These are phyloP conservation scores for Phaedon cochleariae DNA, from an alignment of 2,888 invertebrate genomes.

Conservation along the genomic window DNA sequence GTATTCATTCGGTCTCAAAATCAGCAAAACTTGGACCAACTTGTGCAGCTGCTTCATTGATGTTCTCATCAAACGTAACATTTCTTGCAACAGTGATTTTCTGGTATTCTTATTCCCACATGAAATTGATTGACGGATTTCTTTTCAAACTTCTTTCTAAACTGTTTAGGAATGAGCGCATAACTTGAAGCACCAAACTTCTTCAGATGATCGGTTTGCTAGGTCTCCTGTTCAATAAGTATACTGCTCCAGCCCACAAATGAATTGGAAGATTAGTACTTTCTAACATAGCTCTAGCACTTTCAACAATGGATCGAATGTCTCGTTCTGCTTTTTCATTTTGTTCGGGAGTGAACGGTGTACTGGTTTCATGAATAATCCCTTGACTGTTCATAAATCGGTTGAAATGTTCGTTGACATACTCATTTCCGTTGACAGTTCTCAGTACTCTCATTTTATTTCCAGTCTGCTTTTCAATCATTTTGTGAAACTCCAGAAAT, in stretches of 20 bases:
- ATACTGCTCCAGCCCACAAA: conserved; percentile 54
- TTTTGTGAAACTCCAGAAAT: conserved; percentile 6
- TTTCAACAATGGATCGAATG: conserved; percentile 52
- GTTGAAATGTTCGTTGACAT: conserved; percentile 40
- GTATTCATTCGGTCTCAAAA: too few relatives aligned
- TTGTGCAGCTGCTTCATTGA: conserved; percentile 30
- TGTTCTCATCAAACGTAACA: conserved; percentile 26
- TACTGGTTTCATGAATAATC: too few relatives aligned
- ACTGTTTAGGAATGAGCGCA: background rate
- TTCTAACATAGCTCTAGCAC: conserved; percentile 49
- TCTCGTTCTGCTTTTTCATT: conserved; percentile 52
- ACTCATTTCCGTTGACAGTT: conserved; percentile 32
- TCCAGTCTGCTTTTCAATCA: conserved; percentile 12
- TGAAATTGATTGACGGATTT: background rate
- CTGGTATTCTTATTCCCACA: conserved; percentile 25
- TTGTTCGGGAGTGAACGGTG: conserved; percentile 47
- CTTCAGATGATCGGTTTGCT: conserved; percentile 27
- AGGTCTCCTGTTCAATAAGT: conserved; percentile 49
- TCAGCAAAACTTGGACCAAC: background rate
- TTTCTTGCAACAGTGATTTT: conserved; percentile 30
- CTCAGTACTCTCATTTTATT: background rate
- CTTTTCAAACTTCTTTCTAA: background rate
- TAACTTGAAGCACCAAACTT: too few relatives aligned
- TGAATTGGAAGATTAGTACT: conserved; percentile 34
- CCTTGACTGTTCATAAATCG: conserved; percentile 12